These are phyloP conservation scores for Xylota segnis DNA, from an alignment of 2,888 invertebrate species.

Conservation along the genomic window DNA sequence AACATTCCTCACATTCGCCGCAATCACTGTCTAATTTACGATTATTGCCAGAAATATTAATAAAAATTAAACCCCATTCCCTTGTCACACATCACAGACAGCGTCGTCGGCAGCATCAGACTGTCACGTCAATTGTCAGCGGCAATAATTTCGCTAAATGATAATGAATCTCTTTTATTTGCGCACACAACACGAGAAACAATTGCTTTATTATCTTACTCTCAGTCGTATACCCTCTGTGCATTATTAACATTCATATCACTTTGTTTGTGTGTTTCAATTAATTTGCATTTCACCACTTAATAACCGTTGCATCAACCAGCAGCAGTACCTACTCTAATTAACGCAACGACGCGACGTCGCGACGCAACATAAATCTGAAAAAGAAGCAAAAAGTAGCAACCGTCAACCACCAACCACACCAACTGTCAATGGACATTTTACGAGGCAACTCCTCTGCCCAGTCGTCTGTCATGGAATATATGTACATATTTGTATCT, in stretches of 20 bases:
- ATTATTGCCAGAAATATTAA: conserved; percentile 32
- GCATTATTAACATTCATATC: conserved; percentile 53
- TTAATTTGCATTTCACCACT: conserved; percentile 63
- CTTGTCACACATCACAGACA: conserved; percentile 27
- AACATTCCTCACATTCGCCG: conserved; percentile 14
- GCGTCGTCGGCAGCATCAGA: conserved; percentile 12
- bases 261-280: conserved; percentile 35
- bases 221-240: background rate
- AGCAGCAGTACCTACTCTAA: conserved; percentile 11
- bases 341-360: conserved; percentile 33
- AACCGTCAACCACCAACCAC: background rate
- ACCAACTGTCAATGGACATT: conserved; percentile 1
- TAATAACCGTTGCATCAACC: conserved; percentile 48
- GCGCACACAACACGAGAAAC: conserved; percentile 23
- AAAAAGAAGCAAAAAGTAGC: background rate
- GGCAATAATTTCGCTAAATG: conserved; percentile 32
- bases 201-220: conserved; percentile 29
- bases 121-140: conserved; percentile 39
- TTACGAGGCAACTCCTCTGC: background rate
- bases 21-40: conserved; percentile 27
- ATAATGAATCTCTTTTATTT: conserved; percentile 39
- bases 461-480: background rate
- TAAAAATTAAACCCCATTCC: conserved; percentile 8
- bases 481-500: too few species aligned
- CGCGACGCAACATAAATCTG: conserved; percentile 25